Evolutionary conservation across 2,888 invertebrate species (phyloP), one percentile per base, ranked within the genome.

Genomic region (Cheilosia soror): DNA sequence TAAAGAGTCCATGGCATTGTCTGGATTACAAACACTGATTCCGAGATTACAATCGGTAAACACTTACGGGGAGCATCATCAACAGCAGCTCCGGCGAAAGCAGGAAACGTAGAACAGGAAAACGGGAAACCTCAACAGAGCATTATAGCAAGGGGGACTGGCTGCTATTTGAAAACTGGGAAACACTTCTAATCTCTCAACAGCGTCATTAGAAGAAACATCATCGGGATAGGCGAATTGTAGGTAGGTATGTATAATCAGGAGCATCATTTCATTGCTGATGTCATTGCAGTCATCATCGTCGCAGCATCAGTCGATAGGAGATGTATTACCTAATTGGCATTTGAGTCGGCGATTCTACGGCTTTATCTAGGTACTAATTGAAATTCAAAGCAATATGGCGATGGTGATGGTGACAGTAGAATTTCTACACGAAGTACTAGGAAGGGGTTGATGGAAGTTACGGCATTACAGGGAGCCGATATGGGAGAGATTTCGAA

Each of bases 11-110:
- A 25, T 37, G 37, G 51, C 63, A 71, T 78, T 71, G 69, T 71
- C 47, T 27, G 72, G 51, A 69, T 71, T 71, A 72, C 71, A 71
- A 71, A 58, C 65, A 44, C 78, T 79, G 65, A 58, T 44, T 79
- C 57, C 72, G 58, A 37, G 65, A 79, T 79, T 79, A 79, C 63
- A 58, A 65, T 79, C 71, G 65, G 78, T 72, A 72, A 79, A 72
- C 78, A 79, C 71, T 72, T 72, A 65, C 27, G 65, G 31, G 51
- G 57, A 72, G 71, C 49, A 71, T 13, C 62, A 47, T 53, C 29
- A 47, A 5, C 25, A 27, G 4, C 4, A 9, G 29, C 51, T 42
- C 11, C 53, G 27, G 9, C 57, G 25, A 73, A 78, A 63, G 69
- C 78, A 11, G 11, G 37, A 9, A 79, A 58, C 31, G 65, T 51